Evolutionary conservation across 2,113 vertebrate species (phyloP), one percentile per base, ranked within the genome.

Genomic region (Gasterosteus nipponicus): DNA sequence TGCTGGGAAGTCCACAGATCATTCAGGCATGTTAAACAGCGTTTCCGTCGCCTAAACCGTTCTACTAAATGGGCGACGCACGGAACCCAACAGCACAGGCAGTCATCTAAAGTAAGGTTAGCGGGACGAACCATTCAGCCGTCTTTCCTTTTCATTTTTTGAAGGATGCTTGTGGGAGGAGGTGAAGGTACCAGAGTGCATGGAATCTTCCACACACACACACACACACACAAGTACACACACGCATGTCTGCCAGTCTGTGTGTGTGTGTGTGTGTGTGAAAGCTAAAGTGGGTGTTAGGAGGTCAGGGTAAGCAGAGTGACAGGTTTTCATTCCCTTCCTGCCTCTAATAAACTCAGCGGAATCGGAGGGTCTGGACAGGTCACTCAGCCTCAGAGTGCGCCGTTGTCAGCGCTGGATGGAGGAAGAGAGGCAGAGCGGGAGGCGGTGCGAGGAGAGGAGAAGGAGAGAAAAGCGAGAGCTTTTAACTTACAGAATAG

Each of bases 401-500:
- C 81, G 73, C 82, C 83, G 80, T 78, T 84, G 85, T 82, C 78
- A 62, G 74, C 68, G 64, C 70, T 77, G 78, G 78, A 74, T 73
- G 69, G 71, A 73, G 68, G 57, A 77, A 69, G 59, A 83, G 75
- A 22, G 47, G 57, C 68, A 69, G 62, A 62, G 74, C 11, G 15
- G 68, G 61, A 74, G 22, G 56, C n/a, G 8, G 41, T 7, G 29
- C 2, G n/a, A 41, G 39, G 56, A 31, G 19, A 59, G 69, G 33
- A 56, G 51, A 54, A 54, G 51, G 60, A 62, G 46, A 62, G 83
- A 80, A 80, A 58, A 10, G 80, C 35, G 41, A 56, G 81, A 64
- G 83, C 85, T 88, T 86, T 54, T 89, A 74, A 84, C 73, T 88
- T 82, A 76, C 81, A 81, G 82, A 83, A 89, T 65, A 65, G 77